Percentiles rank a stretch among this genome's conserved stretches.
Evolutionary conservation across 2,797 vertebrate genomes (phyloP).

Genomic region (Botia kubotai): DNA sequence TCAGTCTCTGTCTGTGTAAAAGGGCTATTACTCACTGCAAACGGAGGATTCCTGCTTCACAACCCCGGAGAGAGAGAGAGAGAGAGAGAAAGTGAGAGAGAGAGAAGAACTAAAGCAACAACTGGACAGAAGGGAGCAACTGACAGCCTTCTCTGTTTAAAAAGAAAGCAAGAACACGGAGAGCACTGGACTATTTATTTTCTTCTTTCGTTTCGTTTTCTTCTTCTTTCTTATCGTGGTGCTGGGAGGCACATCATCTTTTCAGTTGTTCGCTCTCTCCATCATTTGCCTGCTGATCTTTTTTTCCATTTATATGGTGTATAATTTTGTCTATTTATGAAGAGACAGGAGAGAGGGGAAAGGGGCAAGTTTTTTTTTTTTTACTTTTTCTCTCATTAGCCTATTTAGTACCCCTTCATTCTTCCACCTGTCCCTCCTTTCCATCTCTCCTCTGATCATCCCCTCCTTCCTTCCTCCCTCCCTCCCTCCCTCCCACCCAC

Average conservation of each 20-base stretch:
- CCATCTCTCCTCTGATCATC: slow-evolving; percentile 51
- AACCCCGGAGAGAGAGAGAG: slow-evolving; percentile 73
- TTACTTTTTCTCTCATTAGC: slow-evolving; percentile 47
- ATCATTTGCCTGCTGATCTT: slow-evolving; percentile 83
- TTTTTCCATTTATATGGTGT: slow-evolving; percentile 83
- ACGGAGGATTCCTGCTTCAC: slow-evolving; percentile 69
- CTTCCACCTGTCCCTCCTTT: slow-evolving; percentile 53
- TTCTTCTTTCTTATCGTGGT: slow-evolving; percentile 85
- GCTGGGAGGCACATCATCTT: slow-evolving; percentile 84
- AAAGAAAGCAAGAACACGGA: slow-evolving; percentile 79
- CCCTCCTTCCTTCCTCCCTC: slow-evolving; percentile 52
- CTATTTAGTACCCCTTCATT: slow-evolving; percentile 49
- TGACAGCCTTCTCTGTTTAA: slow-evolving; percentile 67
- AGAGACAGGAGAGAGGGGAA: slow-evolving; percentile 66
- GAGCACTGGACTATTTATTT: slow-evolving; percentile 86
- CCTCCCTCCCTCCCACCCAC: slow-evolving; percentile 52
- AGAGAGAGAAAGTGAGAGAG: slow-evolving; percentile 65
- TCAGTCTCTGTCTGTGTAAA: slow-evolving; percentile 72
- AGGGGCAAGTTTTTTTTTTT: slow-evolving; percentile 64
- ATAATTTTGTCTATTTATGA: slow-evolving; percentile 83
- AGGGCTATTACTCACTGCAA: slow-evolving; percentile 74
- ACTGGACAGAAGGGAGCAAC: slow-evolving; percentile 66
- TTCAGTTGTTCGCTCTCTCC: slow-evolving; percentile 82
- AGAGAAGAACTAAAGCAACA: slow-evolving; percentile 20
- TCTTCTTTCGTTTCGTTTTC: slow-evolving; percentile 87